Evolutionary conservation across 1,140 invertebrate species (phyloP).

Genomic region (Pteromalus puparum): DNA sequence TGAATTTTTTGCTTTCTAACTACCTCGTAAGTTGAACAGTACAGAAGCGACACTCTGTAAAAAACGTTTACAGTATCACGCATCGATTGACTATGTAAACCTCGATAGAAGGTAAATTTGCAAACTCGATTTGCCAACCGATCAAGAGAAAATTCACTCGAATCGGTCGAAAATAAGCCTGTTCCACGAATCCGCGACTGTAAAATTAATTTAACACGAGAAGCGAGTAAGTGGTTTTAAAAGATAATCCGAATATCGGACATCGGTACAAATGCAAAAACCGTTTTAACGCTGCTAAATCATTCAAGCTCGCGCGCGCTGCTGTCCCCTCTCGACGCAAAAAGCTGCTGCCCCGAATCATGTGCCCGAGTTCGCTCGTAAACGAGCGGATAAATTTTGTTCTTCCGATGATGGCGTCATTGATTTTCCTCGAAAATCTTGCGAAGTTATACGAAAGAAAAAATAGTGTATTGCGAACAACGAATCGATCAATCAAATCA

Average conservation of each 20-base stretch:
- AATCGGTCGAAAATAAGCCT: not conserved
- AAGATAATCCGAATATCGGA: not conserved
- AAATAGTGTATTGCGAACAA: too few relatives aligned
- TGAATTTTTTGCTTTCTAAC: not conserved
- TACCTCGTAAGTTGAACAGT: too few relatives aligned
- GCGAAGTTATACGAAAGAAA: too few relatives aligned
- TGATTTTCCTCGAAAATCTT: too few relatives aligned
- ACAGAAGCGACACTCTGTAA: too few relatives aligned
- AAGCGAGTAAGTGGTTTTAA: not conserved
- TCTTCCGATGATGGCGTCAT: too few relatives aligned
- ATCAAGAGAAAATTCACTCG: not conserved
- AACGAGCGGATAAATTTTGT: too few relatives aligned
- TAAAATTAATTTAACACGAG: not conserved
- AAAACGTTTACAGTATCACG: too few relatives aligned
- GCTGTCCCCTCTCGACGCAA: not conserved
- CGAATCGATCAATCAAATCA: too few relatives aligned
- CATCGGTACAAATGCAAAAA: conserved; percentile 14
- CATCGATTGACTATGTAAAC: not conserved
- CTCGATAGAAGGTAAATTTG: not conserved
- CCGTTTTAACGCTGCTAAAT: conserved; percentile 12
- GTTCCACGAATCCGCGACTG: not conserved
- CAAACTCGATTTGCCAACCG: not conserved
- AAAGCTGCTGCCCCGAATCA: not conserved
- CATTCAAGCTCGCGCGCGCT: not conserved
- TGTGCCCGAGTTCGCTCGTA: too few relatives aligned